These are phyloP conservation scores for Tenebrio molitor DNA, from an alignment of 1,140 invertebrate genomes.

Conservation along the genomic window DNA sequence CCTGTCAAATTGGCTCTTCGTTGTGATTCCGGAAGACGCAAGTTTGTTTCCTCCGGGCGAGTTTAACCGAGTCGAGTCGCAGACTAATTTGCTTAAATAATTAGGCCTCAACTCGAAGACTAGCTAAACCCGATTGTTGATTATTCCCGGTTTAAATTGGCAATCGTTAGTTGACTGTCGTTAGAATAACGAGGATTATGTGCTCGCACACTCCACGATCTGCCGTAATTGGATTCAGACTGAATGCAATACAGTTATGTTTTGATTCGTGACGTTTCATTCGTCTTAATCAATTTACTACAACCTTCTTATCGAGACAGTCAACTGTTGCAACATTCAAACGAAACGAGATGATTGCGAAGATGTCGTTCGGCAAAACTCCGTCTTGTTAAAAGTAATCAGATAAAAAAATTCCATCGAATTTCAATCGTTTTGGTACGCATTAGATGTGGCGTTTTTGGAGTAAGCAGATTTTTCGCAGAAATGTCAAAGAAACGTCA, in stretches of 20 bases:
- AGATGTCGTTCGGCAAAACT: too few species aligned
- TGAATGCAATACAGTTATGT: not conserved
- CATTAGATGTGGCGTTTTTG: too few species aligned
- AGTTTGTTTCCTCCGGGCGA: not conserved
- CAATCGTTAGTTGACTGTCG: not conserved
- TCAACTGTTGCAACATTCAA: too few species aligned
- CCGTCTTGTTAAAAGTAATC: too few species aligned
- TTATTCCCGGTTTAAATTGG: not conserved
- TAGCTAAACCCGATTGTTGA: not conserved
- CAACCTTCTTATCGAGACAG: too few species aligned
- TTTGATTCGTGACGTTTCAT: conserved; percentile 2
- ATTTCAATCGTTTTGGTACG: too few species aligned
- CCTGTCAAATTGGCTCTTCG: not conserved
- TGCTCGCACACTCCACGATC: not conserved
- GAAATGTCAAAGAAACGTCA: too few species aligned
- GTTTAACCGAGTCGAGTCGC: not conserved
- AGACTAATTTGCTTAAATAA: conserved; percentile 13
- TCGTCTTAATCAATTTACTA: too few species aligned
- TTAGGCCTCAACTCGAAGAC: not conserved
- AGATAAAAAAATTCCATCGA: too few species aligned
- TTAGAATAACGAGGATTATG: not conserved
- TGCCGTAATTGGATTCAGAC: too few species aligned
- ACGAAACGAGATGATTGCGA: too few species aligned
- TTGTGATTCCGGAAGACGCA: not conserved
- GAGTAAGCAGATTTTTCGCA: too few species aligned